Evolutionary conservation across 1,140 invertebrate species (phyloP), one percentile per base, ranked within the genome.

Genomic region (Heliconius congener): DNA sequence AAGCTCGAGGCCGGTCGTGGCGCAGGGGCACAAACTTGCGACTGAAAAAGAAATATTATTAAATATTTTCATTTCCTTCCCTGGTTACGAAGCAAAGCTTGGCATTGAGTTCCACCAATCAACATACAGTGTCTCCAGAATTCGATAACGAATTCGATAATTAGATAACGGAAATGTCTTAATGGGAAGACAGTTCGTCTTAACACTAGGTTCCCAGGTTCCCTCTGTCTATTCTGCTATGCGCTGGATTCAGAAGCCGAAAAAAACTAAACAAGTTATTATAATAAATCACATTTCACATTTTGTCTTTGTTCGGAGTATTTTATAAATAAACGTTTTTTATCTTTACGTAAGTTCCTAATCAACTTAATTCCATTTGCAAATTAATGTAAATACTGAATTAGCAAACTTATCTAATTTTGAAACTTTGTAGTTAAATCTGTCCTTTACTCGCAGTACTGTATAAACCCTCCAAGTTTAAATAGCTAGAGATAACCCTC

Each of bases 401-500:
- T 66, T 66, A 27, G 19, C 39, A 71, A 76, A 76, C 60, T 76
- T 76, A 76, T 60, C 39, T 71, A 46, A 76, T 76, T 76, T 71
- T 50, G 34, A 42, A 70, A 39, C 74, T 73, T 73, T n/a, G 37
- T 37, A 73, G 19, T 73, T 71, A 71, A 78, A 73, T 73, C 71
- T 72, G 71, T 78, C 71, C 71, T 60, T 73, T 55, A 72, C 16
- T 77, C 23, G 72, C 52, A 71, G 52, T 66, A 27, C 57, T 57
- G 27, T 30, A 57, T 19, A 39, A 34, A 39, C 71, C 71, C 37
- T 78, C 55, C 42, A 78, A 78, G 76, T 78, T 78, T 78, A 78
- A 73, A 78, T 73, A 73, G 76, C 66, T 66, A 34, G 50, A 78
- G 76, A 78, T 73, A 78, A 78, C 30, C 50, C 50, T 78, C 42